phyloP scores from a whole-genome alignment of 2,888 invertebrate species.

The Nudaria mundana region DNA sequence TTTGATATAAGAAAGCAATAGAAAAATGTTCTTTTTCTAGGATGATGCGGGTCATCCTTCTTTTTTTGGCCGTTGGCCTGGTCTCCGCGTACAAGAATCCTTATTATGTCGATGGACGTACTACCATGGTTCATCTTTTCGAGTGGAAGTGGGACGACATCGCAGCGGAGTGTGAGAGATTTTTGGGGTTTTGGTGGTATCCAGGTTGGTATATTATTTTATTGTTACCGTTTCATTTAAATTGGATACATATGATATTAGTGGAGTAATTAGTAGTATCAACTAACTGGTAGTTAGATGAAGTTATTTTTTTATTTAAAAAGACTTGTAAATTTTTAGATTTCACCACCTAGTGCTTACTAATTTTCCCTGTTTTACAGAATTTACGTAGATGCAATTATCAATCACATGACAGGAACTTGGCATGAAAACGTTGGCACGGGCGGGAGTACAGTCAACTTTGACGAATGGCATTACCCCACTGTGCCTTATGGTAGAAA shows the following conservation, averaged over 20 bases:
- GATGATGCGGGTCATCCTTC: constrained; percentile 59
- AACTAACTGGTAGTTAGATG: no score
- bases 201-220: constrained; percentile 71
- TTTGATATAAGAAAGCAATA: no score
- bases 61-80: constrained; percentile 43
- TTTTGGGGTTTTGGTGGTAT: constrained; percentile 87
- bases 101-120: constrained; percentile 78
- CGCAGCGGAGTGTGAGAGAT: constrained; percentile 89
- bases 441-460: constrained; percentile 82
- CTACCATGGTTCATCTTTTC: constrained; percentile 87
- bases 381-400: constrained; percentile 90
- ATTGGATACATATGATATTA: no score
- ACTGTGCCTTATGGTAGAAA: constrained; percentile 83
- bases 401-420: constrained; percentile 91
- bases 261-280: no score
- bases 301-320: no score
- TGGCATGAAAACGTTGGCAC: constrained; percentile 76
- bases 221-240: no score
- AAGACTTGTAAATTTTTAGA: no score
- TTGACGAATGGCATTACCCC: constrained; percentile 76
- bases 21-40: constrained; percentile 28
- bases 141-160: constrained; percentile 93
- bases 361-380: constrained; percentile 54
- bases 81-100: constrained; percentile 76
- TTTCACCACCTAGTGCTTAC: no score